Percentiles rank a stretch among this genome's conserved stretches.
Evolutionary conservation across 2,113 vertebrate species (phyloP).

Genomic region (Eulemur rufifrons): DNA sequence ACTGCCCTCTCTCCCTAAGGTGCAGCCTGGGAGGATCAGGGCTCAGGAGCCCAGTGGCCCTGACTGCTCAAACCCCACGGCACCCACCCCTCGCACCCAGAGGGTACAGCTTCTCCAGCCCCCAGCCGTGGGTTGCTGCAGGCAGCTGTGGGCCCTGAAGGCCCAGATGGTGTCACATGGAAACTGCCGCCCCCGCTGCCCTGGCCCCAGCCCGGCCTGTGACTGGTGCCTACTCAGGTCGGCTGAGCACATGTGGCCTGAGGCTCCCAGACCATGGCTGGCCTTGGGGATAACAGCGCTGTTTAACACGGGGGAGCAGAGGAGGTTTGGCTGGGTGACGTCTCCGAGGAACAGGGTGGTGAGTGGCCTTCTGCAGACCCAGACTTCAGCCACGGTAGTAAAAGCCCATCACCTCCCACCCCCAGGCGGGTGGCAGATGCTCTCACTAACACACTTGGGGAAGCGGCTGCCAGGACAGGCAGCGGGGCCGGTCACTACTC

Average conservation of each 20-base stretch:
- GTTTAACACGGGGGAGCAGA: neutral
- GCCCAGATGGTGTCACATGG: neutral
- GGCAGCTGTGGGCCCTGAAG: neutral
- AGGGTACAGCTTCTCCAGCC: fast-evolving
- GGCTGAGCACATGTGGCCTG: neutral
- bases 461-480: neutral
- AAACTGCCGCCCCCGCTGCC: fast-evolving
- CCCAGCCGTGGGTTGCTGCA: fast-evolving
- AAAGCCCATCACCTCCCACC: neutral
- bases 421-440: too few species aligned
- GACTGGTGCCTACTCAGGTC: neutral
- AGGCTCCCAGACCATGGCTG: neutral
- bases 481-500: neutral
- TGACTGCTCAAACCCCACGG: neutral
- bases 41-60: neutral
- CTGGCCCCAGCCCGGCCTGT: fast-evolving
- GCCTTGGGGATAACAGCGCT: neutral
- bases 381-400: fast-evolving
- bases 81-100: neutral
- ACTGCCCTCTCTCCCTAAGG: neutral
- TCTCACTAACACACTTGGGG: neutral
- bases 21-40: too few species aligned
- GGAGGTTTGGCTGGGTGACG: fast-evolving
- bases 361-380: neutral
- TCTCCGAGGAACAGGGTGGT: neutral